These are phyloP conservation scores for Reticulitermes speratus DNA, from an alignment of 1,140 invertebrate genomes.

Conservation along the genomic window DNA sequence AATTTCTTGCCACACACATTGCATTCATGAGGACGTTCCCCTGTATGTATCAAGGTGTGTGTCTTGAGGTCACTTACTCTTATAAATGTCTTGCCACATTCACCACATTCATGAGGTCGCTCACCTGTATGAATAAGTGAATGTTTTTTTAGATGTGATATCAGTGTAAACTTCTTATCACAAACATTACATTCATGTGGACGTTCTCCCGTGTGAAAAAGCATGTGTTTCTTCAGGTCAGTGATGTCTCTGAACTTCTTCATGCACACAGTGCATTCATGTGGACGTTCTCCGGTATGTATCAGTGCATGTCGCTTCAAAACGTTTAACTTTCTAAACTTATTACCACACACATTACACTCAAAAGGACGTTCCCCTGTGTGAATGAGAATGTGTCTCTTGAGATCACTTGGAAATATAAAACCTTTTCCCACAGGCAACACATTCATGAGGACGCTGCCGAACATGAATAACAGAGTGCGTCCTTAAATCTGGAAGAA, in stretches of 20 bases:
- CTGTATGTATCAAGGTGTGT: constrained; percentile 52
- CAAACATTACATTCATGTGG: constrained; percentile 60
- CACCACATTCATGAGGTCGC: constrained; percentile 54
- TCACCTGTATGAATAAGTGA: constrained; percentile 55
- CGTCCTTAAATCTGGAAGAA: constrained; percentile 65
- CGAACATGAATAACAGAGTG: constrained; percentile 64
- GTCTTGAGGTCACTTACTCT: constrained; percentile 53
- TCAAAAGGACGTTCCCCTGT: constrained; percentile 65
- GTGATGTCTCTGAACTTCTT: not conserved
- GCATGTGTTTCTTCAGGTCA: constrained; percentile 46
- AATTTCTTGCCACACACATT: constrained; percentile 82
- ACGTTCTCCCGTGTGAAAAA: constrained; percentile 61
- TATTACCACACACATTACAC: constrained; percentile 67
- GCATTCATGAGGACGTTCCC: constrained; percentile 70
- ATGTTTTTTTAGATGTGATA: constrained; percentile 53
- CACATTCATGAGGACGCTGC: constrained; percentile 68
- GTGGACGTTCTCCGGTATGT: constrained; percentile 52
- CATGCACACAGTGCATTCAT: constrained; percentile 14
- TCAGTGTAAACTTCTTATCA: constrained; percentile 56
- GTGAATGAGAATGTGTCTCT: constrained; percentile 69
- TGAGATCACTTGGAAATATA: constrained; percentile 67
- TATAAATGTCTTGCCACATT: constrained; percentile 55
- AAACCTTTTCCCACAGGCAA: constrained; percentile 66
- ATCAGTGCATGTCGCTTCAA: constrained; percentile 51
- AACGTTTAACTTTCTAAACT: constrained; percentile 55